These are phyloP conservation scores for Heliconius cydno DNA, from an alignment of 2,888 invertebrate genomes.

Conservation along the genomic window DNA sequence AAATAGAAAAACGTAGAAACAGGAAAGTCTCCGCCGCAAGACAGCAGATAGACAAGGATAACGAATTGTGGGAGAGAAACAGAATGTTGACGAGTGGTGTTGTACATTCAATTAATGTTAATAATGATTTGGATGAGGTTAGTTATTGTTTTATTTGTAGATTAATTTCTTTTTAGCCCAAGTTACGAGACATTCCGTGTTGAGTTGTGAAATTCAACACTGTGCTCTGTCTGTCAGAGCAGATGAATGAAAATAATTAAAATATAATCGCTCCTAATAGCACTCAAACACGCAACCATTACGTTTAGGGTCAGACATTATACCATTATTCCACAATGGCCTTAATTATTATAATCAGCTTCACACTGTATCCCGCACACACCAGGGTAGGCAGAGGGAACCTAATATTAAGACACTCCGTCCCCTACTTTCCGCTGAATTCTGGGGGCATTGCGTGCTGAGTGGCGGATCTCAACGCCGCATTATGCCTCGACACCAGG, in stretches of 20 bases:
- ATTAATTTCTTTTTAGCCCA: not conserved
- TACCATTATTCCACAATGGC: too few species aligned
- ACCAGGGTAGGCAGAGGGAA: too few species aligned
- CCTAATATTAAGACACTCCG: too few species aligned
- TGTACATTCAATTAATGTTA: slow-evolving; percentile 93
- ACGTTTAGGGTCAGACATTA: too few species aligned
- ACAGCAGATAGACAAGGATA: slow-evolving; percentile 98
- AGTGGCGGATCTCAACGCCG: too few species aligned
- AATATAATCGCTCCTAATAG: not conserved
- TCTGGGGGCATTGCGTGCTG: too few species aligned
- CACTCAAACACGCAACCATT: too few species aligned
- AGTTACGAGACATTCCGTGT: not conserved
- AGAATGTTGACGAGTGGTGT: slow-evolving; percentile 98
- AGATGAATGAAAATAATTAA: not conserved
- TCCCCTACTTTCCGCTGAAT: too few species aligned
- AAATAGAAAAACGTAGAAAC: slow-evolving; percentile 94
- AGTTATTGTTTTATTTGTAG: slow-evolving; percentile 10
- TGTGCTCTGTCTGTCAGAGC: not conserved
- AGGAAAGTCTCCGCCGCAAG: slow-evolving; percentile 97
- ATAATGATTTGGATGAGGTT: slow-evolving; percentile 96
- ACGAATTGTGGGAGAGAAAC: slow-evolving; percentile 99
- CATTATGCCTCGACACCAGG: too few species aligned
- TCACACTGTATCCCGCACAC: too few species aligned
- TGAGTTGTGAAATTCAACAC: not conserved
- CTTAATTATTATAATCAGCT: too few species aligned